These are phyloP conservation scores for Clanis bilineata DNA, from an alignment of 2,888 invertebrate genomes.

Conservation along the genomic window DNA sequence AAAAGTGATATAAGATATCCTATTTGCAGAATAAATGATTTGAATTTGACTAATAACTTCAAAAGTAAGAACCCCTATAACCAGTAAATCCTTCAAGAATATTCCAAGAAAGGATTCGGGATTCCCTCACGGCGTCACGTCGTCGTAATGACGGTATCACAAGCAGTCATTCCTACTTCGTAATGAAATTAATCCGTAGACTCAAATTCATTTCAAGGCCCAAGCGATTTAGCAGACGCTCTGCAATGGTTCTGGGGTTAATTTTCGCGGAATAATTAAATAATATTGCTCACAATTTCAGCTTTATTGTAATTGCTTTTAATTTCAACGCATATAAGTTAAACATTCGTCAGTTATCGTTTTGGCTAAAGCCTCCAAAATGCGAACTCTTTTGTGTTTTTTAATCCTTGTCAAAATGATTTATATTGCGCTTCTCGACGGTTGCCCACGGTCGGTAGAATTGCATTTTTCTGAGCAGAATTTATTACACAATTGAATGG, in stretches of 20 bases:
- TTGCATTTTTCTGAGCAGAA: too few relatives aligned
- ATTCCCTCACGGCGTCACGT: neutral
- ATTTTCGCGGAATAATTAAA: neutral
- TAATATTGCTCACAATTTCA: neutral
- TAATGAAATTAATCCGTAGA: constrained; percentile 6
- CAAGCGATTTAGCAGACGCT: neutral
- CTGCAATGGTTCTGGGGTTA: neutral
- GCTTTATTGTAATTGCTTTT: neutral
- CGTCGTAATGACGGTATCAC: neutral
- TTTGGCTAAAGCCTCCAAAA: too few relatives aligned
- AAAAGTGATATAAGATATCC: too few relatives aligned
- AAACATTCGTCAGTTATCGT: too few relatives aligned
- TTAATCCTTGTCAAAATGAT: too few relatives aligned
- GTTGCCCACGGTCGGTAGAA: too few relatives aligned
- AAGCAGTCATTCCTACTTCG: neutral
- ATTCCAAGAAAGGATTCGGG: neutral
- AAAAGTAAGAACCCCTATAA: neutral
- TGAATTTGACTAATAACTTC: too few relatives aligned
- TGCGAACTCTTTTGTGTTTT: too few relatives aligned
- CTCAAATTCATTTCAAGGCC: neutral
- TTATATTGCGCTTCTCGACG: too few relatives aligned
- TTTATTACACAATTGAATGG: too few relatives aligned
- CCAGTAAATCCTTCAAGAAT: neutral
- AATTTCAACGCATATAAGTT: too few relatives aligned
- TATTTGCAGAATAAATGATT: too few relatives aligned